phyloP scores from a whole-genome alignment of 1,140 invertebrate genomes.

The Macrotrachela quadricornifera region DNA sequence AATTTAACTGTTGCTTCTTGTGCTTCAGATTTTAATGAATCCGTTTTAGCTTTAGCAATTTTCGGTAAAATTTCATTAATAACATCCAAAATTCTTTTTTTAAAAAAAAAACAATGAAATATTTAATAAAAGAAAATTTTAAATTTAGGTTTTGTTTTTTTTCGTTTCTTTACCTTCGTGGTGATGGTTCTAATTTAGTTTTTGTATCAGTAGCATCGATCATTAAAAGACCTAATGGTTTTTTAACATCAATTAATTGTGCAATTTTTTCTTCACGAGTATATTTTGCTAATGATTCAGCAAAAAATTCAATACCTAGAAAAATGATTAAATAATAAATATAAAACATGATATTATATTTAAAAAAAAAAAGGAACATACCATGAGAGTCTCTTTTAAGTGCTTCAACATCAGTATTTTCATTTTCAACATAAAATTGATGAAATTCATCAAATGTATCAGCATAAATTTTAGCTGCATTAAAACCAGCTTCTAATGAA shows the following conservation, averaged over 20 bases:
- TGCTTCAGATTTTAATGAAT: slow-evolving; percentile 36
- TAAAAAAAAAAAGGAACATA: slow-evolving; percentile 5
- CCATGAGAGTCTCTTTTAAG: slow-evolving; percentile 29
- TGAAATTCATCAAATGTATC: slow-evolving; percentile 43
- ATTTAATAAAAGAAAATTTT: slow-evolving; percentile 10
- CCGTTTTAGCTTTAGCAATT: slow-evolving; percentile 39
- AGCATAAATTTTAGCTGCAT: slow-evolving; percentile 40
- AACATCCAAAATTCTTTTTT: slow-evolving; percentile 14
- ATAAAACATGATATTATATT: background rate
- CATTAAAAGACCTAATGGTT: slow-evolving; percentile 43
- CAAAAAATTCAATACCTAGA: slow-evolving; percentile 26
- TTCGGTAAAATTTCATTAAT: slow-evolving; percentile 29
- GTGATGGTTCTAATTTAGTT: slow-evolving; percentile 42
- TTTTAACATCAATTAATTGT: slow-evolving; percentile 38
- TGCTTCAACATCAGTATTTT: slow-evolving; percentile 36
- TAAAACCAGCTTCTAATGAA: slow-evolving; percentile 38
- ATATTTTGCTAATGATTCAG: slow-evolving; percentile 22
- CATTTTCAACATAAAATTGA: slow-evolving; percentile 46
- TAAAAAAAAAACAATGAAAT: background rate
- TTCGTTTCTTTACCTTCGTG: slow-evolving; percentile 40
- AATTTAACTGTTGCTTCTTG: slow-evolving; percentile 40
- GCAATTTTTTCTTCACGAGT: slow-evolving; percentile 24
- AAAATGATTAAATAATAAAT: background rate
- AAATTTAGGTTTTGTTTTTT: too few relatives aligned
- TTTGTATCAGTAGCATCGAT: slow-evolving; percentile 48